Percentiles rank a stretch among this genome's conserved stretches.
phyloP scores from a whole-genome alignment of 2,113 vertebrate genomes.

The Puma concolor region DNA sequence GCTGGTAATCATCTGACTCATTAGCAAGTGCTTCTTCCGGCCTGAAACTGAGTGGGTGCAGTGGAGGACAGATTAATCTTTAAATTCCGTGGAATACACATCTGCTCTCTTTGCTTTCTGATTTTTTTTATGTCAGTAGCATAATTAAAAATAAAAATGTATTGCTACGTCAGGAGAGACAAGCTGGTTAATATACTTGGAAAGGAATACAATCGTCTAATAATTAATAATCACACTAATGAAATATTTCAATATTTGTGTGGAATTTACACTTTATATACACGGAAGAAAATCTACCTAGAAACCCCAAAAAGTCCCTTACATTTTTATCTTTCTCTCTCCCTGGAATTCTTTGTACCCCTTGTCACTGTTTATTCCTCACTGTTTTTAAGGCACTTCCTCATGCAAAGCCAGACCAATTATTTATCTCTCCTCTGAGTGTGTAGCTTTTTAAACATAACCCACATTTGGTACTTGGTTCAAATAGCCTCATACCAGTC shows the following conservation, averaged over 20 bases:
- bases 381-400: neutral
- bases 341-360: neutral
- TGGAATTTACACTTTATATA: slow-evolving; percentile 4
- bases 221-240: slow-evolving; percentile 55
- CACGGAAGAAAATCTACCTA: slow-evolving; percentile 35
- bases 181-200: slow-evolving; percentile 51
- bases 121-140: slow-evolving; percentile 55
- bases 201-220: slow-evolving; percentile 46
- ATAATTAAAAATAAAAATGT: slow-evolving; percentile 71
- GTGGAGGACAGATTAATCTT: slow-evolving; percentile 63
- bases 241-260: slow-evolving; percentile 49
- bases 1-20: slow-evolving; percentile 75
- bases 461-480: neutral
- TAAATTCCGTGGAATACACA: slow-evolving; percentile 63
- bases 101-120: slow-evolving; percentile 68
- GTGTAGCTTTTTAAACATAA: neutral
- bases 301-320: neutral
- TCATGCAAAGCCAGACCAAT: neutral
- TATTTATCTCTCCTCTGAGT: neutral
- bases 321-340: slow-evolving; percentile 24
- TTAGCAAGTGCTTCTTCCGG: slow-evolving; percentile 74
- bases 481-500: neutral
- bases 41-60: slow-evolving; percentile 68
- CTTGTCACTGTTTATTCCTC: neutral
- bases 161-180: slow-evolving; percentile 61